Conservation (phyloP, 2,113 vertebrate genomes). For the Pomatorhinus ruficollis region DNA sequence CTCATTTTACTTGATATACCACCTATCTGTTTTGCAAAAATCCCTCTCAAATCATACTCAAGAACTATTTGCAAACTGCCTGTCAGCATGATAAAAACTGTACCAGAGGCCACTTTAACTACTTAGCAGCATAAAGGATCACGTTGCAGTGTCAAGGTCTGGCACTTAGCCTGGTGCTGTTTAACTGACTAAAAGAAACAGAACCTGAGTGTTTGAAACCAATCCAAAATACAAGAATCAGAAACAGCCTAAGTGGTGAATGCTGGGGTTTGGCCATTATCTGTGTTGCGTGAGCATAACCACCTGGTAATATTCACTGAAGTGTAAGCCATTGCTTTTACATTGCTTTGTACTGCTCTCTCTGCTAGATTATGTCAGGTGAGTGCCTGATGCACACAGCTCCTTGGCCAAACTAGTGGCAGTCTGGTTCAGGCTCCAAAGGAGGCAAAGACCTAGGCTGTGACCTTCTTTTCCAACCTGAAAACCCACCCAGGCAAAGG, state of each 20-base stretch:
- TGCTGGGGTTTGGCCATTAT: neutral
- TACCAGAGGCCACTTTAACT: neutral
- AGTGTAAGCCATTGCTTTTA: rapidly evolving
- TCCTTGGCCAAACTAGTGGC: neutral
- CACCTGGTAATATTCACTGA: neutral
- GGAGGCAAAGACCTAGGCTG: neutral
- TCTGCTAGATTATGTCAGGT: neutral
- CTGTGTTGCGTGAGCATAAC: rapidly evolving
- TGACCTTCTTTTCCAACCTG: neutral
- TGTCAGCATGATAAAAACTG: neutral
- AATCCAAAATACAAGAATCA: neutral
- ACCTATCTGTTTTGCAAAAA: neutral
- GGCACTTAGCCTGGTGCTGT: neutral
- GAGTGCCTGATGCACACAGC: rapidly evolving
- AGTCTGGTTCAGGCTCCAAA: neutral
- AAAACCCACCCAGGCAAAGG: neutral
- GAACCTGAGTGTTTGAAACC: neutral
- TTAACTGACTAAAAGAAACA: neutral
- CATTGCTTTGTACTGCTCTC: neutral
- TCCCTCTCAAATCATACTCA: neutral
- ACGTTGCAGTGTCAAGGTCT: neutral
- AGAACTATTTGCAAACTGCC: neutral
- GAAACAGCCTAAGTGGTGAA: neutral
- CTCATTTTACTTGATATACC: neutral
- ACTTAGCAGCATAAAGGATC: neutral